A percentile compares a stretch with the other conserved stretches of the same genome.
These are phyloP conservation scores for Thinocorus orbignyianus DNA, from an alignment of 2,113 vertebrate genomes.

Conservation along the genomic window DNA sequence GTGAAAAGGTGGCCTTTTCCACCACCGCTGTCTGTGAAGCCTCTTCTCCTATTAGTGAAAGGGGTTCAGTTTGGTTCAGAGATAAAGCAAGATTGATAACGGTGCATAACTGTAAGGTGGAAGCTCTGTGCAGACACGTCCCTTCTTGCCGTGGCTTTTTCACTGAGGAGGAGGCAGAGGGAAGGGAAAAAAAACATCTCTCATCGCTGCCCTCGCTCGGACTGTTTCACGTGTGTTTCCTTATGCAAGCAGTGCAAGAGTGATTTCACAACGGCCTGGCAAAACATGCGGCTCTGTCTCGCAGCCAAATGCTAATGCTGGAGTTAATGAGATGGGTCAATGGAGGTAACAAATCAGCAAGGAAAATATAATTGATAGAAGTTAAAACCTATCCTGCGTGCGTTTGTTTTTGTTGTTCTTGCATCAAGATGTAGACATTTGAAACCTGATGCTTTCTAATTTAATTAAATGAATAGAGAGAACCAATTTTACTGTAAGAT, in stretches of 20 bases:
- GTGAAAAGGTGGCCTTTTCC: neutral
- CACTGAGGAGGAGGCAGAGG: neutral
- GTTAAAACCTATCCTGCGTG: neutral
- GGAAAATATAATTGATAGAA: neutral
- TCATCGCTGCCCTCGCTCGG: neutral
- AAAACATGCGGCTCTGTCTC: neutral
- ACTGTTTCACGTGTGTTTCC: neutral
- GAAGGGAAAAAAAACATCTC: neutral
- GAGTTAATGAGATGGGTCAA: neutral
- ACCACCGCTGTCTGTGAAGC: neutral
- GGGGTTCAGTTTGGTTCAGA: neutral
- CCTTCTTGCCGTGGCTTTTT: neutral
- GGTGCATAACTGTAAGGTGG: neutral
- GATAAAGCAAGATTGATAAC: neutral
- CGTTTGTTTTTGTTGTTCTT: neutral
- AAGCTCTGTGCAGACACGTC: neutral
- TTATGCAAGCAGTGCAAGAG: neutral
- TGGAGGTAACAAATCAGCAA: neutral
- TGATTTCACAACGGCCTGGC: conserved; percentile 17
- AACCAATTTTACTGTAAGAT: neutral
- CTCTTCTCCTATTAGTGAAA: neutral
- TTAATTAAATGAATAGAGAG: conserved; percentile 42
- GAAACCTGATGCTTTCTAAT: conserved; percentile 38
- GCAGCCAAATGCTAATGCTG: neutral
- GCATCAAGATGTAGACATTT: neutral